A percentile compares a stretch with the other conserved stretches of the same genome.
These are phyloP conservation scores for Dolichallabes microphthalmus DNA, from an alignment of 2,113 vertebrate species.

Conservation along the genomic window DNA sequence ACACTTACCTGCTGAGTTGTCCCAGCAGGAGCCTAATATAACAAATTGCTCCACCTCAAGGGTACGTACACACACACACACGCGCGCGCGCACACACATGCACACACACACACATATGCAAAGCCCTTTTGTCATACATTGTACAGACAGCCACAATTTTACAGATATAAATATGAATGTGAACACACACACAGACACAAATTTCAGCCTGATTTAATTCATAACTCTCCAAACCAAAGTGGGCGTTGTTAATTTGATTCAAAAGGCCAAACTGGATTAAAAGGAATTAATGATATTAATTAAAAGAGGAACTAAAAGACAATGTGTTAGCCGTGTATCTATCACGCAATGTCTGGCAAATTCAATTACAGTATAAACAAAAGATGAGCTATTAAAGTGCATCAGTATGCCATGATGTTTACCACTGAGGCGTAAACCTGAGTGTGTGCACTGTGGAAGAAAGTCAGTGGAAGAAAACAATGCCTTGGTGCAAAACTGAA, in stretches of 20 bases:
- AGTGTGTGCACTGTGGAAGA: not conserved
- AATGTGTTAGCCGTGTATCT: not conserved
- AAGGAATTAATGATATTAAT: constrained; percentile 47
- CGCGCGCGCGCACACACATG: not conserved
- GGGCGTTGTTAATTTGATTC: constrained; percentile 33
- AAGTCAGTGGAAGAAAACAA: not conserved
- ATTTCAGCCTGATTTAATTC: constrained; percentile 25
- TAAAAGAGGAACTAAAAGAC: constrained; percentile 7
- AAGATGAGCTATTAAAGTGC: constrained; percentile 31
- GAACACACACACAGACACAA: not conserved
- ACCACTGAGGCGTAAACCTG: not conserved
- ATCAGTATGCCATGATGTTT: not conserved
- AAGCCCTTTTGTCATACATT: too few species aligned
- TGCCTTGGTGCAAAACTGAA: not conserved
- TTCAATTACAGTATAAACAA: constrained; percentile 34
- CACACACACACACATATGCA: too few species aligned
- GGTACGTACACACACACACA: not conserved
- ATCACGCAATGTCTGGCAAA: constrained; percentile 27
- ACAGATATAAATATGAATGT: too few species aligned
- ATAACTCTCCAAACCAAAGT: constrained; percentile 9
- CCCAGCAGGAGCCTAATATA: not conserved
- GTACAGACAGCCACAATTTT: too few species aligned
- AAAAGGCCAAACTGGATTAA: constrained; percentile 43
- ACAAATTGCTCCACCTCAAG: not conserved
- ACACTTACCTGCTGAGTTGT: not conserved